These are phyloP conservation scores for Lacerta bilineata DNA, from an alignment of 2,797 vertebrate genomes.

Conservation along the genomic window DNA sequence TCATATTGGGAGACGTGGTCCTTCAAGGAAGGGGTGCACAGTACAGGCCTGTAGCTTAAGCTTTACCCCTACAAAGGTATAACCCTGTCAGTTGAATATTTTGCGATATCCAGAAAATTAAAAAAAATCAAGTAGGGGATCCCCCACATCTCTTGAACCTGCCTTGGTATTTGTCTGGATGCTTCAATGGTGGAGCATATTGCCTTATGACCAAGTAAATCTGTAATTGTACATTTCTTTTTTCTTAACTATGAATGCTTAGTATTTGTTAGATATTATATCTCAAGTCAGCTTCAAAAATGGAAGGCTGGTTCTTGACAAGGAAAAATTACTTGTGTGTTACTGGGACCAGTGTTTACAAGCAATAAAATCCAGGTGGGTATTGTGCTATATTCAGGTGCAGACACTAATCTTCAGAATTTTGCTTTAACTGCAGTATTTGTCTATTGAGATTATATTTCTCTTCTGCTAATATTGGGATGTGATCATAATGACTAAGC, in stretches of 20 bases:
- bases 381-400: not conserved
- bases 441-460: slow-evolving; percentile 9
- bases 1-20: too few relatives aligned
- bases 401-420: slow-evolving; percentile 11
- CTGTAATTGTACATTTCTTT: not conserved
- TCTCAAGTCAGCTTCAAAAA: not conserved
- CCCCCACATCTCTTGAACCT: not conserved
- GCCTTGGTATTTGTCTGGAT: not conserved
- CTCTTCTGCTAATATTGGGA: not conserved
- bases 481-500: not conserved
- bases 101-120: not conserved
- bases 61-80: not conserved
- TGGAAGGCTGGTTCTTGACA: not conserved
- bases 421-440: slow-evolving; percentile 2
- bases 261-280: not conserved
- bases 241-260: not conserved
- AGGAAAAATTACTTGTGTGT: not conserved
- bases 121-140: not conserved
- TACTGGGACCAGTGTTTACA: slow-evolving; percentile 26
- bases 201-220: not conserved
- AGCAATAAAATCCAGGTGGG: not conserved
- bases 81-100: not conserved
- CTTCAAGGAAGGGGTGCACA: not conserved
- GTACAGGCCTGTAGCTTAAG: not conserved
- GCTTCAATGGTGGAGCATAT: not conserved